phyloP scores from a whole-genome alignment of 2,888 invertebrate genomes.

The Cantharis rustica region DNA sequence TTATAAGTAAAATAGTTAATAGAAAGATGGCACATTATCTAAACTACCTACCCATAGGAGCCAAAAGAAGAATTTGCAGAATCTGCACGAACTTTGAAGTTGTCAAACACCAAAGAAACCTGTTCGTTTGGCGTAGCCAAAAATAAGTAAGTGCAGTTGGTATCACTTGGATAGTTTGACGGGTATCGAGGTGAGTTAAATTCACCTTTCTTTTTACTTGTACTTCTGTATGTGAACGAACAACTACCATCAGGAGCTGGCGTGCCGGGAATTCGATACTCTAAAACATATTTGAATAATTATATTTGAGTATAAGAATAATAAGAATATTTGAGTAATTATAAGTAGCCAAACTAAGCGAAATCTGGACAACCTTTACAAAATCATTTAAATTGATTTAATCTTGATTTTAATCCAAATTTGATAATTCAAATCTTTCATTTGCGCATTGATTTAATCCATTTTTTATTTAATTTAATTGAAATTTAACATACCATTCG shows the following conservation, averaged over 20 bases:
- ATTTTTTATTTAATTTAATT: too few relatives aligned
- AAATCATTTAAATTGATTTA: too few relatives aligned
- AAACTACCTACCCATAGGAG: conserved; percentile 68
- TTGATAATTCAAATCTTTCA: too few relatives aligned
- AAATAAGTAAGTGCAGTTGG: conserved; percentile 92
- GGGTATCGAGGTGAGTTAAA: conserved; percentile 97
- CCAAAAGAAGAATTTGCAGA: conserved; percentile 77
- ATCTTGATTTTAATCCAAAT: too few relatives aligned
- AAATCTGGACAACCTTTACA: too few relatives aligned
- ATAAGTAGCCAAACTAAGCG: too few relatives aligned
- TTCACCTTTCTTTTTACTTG: conserved; percentile 84
- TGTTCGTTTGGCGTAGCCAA: conserved; percentile 85
- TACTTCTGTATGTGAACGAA: conserved; percentile 88
- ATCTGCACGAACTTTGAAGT: conserved; percentile 87
- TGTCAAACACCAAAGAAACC: conserved; percentile 88
- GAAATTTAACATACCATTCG: too few relatives aligned
- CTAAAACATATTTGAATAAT: conserved; percentile 58
- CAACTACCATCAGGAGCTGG: conserved; percentile 91
- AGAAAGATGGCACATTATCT: background rate
- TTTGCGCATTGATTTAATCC: too few relatives aligned
- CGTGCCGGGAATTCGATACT: conserved; percentile 93
- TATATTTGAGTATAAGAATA: too few relatives aligned
- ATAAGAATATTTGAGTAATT: too few relatives aligned
- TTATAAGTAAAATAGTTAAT: too few relatives aligned
- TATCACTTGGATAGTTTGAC: conserved; percentile 94